Percentiles rank a stretch among this genome's conserved stretches.
phyloP scores from a whole-genome alignment of 2,113 vertebrate species.

The Equus przewalskii region DNA sequence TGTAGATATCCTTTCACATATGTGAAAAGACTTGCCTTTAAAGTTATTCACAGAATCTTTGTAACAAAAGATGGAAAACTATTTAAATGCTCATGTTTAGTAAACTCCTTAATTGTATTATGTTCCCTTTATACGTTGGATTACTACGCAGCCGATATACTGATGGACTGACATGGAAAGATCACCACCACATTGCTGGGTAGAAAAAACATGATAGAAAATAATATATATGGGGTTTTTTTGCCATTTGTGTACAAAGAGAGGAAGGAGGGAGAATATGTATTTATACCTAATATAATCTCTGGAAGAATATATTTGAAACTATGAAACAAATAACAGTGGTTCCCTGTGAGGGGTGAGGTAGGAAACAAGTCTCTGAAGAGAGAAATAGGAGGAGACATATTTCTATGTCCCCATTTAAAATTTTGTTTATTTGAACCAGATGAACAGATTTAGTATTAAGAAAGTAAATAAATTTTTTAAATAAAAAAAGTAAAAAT shows the following conservation, averaged over 20 bases:
- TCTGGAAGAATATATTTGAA: background rate
- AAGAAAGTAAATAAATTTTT: background rate
- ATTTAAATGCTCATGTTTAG: background rate
- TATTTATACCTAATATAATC: background rate
- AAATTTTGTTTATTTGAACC: background rate
- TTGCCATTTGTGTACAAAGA: background rate
- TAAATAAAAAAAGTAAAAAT: background rate
- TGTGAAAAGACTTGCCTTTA: background rate
- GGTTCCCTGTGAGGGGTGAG: background rate
- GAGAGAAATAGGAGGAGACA: background rate
- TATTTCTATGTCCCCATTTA: background rate
- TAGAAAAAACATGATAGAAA: background rate
- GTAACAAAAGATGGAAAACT: background rate
- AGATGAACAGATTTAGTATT: too few relatives aligned
- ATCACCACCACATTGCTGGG: background rate
- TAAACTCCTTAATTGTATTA: background rate
- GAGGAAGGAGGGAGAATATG: background rate
- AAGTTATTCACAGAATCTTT: slow-evolving; percentile 4
- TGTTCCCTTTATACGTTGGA: background rate
- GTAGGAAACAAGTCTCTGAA: background rate
- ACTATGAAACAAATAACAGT: background rate
- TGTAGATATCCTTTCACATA: background rate
- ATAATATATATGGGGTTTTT: too few relatives aligned
- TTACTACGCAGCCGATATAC: background rate
- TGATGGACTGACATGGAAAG: background rate